Conservation (phyloP, 2,888 invertebrate genomes). For the Diplazon laetatorius region DNA sequence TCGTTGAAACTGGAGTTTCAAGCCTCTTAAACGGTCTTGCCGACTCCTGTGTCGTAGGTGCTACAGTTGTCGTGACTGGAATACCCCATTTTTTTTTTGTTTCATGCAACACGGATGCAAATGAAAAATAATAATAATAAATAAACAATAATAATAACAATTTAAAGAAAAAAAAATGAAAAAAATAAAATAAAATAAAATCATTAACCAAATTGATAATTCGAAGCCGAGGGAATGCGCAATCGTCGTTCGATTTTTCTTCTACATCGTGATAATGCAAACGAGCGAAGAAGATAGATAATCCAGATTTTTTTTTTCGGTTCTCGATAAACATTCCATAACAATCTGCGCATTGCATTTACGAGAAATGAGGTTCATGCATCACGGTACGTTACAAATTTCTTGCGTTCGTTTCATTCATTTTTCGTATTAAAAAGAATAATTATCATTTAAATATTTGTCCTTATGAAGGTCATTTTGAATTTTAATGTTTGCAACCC, state of each 20-base stretch:
- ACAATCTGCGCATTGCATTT: conserved; percentile 14
- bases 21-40: conserved; percentile 77
- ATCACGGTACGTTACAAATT: conserved; percentile 30
- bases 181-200: too few relatives aligned
- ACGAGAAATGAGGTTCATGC: conserved; percentile 46
- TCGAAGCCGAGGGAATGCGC: conserved; percentile 38
- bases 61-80: conserved; percentile 80
- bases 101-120: conserved; percentile 81
- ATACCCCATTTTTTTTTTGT: conserved; percentile 74
- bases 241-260: too few relatives aligned
- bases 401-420: conserved; percentile 25
- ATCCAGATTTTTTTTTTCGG: too few relatives aligned
- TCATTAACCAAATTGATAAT: too few relatives aligned
- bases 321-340: too few relatives aligned
- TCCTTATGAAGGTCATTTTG: too few relatives aligned
- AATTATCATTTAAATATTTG: too few relatives aligned
- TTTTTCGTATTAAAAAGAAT: too few relatives aligned
- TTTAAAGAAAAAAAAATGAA: too few relatives aligned
- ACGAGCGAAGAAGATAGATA: too few relatives aligned
- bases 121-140: conserved; percentile 66
- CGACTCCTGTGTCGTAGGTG: conserved; percentile 76
- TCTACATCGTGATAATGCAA: too few relatives aligned
- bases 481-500: too few relatives aligned
- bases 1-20: conserved; percentile 72
- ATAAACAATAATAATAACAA: conserved; percentile 21